Evolutionary conservation across 1,140 invertebrate genomes (phyloP).

Genomic region (Lamellibrachia luymesi): DNA sequence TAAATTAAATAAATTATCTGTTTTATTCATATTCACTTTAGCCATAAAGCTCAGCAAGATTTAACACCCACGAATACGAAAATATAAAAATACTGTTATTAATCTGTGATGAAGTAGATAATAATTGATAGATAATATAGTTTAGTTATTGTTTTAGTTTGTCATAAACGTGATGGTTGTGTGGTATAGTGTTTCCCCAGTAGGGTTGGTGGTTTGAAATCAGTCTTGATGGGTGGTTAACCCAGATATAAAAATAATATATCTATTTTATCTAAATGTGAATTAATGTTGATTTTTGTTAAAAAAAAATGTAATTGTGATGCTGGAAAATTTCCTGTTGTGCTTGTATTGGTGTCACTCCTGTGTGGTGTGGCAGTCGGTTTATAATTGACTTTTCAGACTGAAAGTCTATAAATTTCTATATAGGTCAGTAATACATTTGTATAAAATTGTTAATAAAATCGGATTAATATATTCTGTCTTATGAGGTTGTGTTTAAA

Average conservation of each 20-base stretch:
- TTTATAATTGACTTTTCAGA: not conserved
- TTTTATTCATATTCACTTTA: too few relatives aligned
- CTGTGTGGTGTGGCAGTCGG: not conserved
- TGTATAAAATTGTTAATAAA: not conserved
- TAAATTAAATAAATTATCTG: not conserved
- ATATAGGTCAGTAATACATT: not conserved
- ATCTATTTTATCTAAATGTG: not conserved
- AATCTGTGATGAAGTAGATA: too few relatives aligned
- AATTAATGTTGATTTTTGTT: not conserved
- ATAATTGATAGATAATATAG: too few relatives aligned
- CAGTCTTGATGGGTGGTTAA: too few relatives aligned
- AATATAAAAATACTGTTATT: too few relatives aligned
- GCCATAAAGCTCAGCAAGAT: too few relatives aligned
- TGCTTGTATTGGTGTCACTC: not conserved
- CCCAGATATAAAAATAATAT: too few relatives aligned
- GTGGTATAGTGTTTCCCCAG: too few relatives aligned
- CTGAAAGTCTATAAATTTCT: not conserved
- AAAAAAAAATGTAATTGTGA: not conserved
- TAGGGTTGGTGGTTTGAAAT: too few relatives aligned
- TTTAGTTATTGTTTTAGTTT: too few relatives aligned
- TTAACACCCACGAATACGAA: too few relatives aligned
- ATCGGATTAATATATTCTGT: not conserved
- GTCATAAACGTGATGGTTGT: too few relatives aligned
- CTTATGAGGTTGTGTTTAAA: not conserved
- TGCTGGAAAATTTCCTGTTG: not conserved